Conservation (phyloP, 2,113 vertebrate genomes). For the Hippotragus niger region DNA sequence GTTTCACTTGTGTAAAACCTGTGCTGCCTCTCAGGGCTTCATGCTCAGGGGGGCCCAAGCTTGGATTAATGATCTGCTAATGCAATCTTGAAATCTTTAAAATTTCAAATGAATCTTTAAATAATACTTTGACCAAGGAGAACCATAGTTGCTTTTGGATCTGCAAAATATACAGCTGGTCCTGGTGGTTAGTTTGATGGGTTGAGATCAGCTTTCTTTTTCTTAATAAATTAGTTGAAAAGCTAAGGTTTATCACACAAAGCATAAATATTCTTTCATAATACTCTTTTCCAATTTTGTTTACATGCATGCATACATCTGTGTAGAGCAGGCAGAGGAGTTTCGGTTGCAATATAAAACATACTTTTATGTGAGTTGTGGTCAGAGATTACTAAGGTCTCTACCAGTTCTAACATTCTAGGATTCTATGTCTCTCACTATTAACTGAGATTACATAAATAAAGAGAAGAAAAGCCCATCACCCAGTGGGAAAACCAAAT, state of each 20-base stretch:
- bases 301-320: not conserved
- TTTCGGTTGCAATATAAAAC: not conserved
- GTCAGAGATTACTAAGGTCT: not conserved
- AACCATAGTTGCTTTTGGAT: not conserved
- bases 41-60: not conserved
- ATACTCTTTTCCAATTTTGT: not conserved
- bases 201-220: not conserved
- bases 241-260: not conserved
- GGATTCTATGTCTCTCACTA: not conserved
- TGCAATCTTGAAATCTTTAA: not conserved
- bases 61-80: not conserved
- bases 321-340: fast-evolving
- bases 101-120: not conserved
- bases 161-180: not conserved
- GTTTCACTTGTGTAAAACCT: not conserved
- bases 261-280: not conserved
- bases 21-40: not conserved
- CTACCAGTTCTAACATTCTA: not conserved
- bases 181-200: not conserved
- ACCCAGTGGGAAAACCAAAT: not conserved
- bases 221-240: not conserved
- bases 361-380: not conserved
- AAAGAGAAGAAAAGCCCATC: not conserved
- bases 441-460: not conserved
- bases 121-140: not conserved